Percentiles rank a stretch among this genome's conserved stretches.
These are phyloP conservation scores for Lasioglossum zephyrum DNA, from an alignment of 2,888 invertebrate species.

Conservation along the genomic window DNA sequence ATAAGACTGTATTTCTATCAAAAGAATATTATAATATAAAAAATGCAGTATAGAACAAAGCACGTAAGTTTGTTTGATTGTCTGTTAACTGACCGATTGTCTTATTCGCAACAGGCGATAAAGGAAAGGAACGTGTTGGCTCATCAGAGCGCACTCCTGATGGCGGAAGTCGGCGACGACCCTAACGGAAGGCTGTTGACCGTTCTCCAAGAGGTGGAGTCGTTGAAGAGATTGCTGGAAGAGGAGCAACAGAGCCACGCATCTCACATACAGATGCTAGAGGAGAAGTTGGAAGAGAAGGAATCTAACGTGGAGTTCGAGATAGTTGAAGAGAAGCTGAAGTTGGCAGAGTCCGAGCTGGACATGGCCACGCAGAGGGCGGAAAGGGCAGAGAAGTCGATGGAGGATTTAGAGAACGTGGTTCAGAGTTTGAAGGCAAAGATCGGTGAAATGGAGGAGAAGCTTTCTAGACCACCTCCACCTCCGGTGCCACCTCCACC, in stretches of 20 bases:
- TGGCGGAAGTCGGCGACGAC: constrained; percentile 87
- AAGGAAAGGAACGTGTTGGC: constrained; percentile 88
- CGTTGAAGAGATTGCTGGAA: constrained; percentile 87
- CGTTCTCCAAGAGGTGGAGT: constrained; percentile 87
- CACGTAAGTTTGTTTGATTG: no score
- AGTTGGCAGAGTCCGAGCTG: constrained; percentile 89
- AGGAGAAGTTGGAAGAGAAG: constrained; percentile 88
- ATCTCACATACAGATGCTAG: constrained; percentile 87
- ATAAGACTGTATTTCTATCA: no score
- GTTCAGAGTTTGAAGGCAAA: constrained; percentile 73
- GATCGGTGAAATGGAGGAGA: constrained; percentile 77
- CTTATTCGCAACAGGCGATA: constrained; percentile 85
- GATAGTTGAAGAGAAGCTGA: constrained; percentile 89
- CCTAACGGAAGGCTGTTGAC: constrained; percentile 85
- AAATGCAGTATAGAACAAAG: no score
- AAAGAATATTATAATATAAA: no score
- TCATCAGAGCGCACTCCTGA: constrained; percentile 88
- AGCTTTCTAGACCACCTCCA: constrained; percentile 77
- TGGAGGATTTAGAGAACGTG: constrained; percentile 78
- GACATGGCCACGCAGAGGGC: constrained; percentile 87
- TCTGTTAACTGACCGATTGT: background rate
- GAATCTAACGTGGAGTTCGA: constrained; percentile 89
- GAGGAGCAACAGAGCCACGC: constrained; percentile 86
- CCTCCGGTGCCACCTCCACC: constrained; percentile 85
- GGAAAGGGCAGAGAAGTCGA: constrained; percentile 86